These are phyloP conservation scores for Sylvilagus floridanus DNA, from an alignment of 2,797 vertebrate genomes.

Conservation along the genomic window DNA sequence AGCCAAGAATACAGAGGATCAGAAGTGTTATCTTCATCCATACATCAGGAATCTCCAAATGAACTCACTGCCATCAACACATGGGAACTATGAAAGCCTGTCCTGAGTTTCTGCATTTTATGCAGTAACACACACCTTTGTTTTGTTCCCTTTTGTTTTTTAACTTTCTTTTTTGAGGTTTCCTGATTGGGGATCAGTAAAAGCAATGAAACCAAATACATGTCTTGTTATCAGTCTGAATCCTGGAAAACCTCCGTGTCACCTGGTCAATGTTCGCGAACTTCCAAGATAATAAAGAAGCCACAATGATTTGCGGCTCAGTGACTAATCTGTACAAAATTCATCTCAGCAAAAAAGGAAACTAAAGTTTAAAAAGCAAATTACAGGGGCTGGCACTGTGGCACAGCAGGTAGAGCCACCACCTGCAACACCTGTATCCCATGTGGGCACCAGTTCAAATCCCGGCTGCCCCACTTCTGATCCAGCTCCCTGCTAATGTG, in stretches of 20 bases:
- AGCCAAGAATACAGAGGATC: conserved; percentile 27
- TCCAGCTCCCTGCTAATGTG: too few species aligned
- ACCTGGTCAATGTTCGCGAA: neutral
- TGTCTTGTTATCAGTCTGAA: neutral
- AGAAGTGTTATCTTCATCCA: conserved; percentile 35
- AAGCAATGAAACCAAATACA: conserved; percentile 48
- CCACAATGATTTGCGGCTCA: neutral
- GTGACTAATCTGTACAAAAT: neutral
- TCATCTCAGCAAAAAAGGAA: conserved; percentile 40
- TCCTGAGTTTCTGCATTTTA: neutral
- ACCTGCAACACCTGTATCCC: too few species aligned
- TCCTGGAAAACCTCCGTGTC: neutral
- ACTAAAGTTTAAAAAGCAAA: neutral
- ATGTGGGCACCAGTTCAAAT: too few species aligned
- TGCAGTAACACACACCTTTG: neutral
- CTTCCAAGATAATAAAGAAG: neutral
- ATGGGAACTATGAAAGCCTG: neutral
- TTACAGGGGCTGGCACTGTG: neutral
- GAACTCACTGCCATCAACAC: neutral
- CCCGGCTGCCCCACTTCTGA: too few species aligned
- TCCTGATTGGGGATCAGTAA: neutral
- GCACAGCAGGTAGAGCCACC: too few species aligned
- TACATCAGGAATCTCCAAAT: conserved; percentile 58
- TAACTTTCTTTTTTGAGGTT: too few species aligned
- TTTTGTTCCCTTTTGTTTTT: too few species aligned